Conservation (phyloP, 2,888 invertebrate species). For the Scaptomyza polygonia region DNA sequence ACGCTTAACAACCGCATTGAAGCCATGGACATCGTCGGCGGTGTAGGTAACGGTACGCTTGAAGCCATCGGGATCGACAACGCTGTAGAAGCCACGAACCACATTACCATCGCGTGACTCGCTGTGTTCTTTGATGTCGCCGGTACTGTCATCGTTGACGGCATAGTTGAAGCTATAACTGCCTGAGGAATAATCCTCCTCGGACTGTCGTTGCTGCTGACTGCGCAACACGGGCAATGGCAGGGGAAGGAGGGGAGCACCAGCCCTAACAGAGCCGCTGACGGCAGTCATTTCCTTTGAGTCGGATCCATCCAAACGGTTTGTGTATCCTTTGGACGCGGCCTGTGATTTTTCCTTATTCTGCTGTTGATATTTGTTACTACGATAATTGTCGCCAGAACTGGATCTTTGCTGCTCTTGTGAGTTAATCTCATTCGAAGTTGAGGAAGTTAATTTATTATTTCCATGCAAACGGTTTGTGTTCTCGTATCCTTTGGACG, state of each 20-base stretch:
- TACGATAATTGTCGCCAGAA: constrained; percentile 62
- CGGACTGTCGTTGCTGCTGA: constrained; percentile 14
- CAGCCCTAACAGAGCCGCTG: constrained; percentile 28
- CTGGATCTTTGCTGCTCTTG: constrained; percentile 39
- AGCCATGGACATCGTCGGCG: constrained; percentile 85
- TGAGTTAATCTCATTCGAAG: constrained; percentile 45
- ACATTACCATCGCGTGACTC: constrained; percentile 85
- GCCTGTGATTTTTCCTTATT: constrained; percentile 60
- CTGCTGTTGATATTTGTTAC: constrained; percentile 42
- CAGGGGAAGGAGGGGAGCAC: constrained; percentile 28
- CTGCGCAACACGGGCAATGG: constrained; percentile 40
- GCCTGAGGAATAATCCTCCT: constrained; percentile 71
- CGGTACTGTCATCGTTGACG: constrained; percentile 85
- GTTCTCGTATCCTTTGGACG: constrained; percentile 64
- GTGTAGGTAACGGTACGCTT: constrained; percentile 85
- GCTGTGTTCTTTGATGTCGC: constrained; percentile 85
- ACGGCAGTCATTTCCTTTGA: constrained; percentile 35
- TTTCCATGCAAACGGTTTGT: constrained; percentile 19
- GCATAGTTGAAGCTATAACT: constrained; percentile 84
- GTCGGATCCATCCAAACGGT: constrained; percentile 23
- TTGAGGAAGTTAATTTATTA: constrained; percentile 19
- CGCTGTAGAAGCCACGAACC: constrained; percentile 85
- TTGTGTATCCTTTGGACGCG: constrained; percentile 59
- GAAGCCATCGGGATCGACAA: constrained; percentile 85
- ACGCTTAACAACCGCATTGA: constrained; percentile 86